phyloP scores from a whole-genome alignment of 2,797 vertebrate genomes.

The Podarcis lilfordi region DNA sequence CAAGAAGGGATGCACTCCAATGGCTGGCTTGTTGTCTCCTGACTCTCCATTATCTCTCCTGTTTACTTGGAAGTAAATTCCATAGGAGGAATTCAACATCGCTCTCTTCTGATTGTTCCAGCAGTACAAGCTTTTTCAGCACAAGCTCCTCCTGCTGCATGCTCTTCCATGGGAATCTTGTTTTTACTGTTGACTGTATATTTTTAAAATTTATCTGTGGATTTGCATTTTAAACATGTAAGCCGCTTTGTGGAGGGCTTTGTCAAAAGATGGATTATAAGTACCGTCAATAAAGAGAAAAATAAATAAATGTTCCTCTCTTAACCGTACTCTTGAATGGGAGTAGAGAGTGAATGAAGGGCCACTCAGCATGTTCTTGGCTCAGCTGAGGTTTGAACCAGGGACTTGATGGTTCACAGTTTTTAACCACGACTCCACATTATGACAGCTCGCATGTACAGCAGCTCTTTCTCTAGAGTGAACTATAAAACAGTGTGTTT shows the following conservation, averaged over 20 bases:
- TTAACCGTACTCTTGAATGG: background rate
- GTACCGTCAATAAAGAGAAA: background rate
- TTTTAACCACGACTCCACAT: background rate
- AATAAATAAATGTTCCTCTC: background rate
- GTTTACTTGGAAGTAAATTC: background rate
- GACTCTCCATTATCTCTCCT: too few relatives aligned
- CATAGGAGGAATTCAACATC: background rate
- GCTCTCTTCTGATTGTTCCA: too few relatives aligned
- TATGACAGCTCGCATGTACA: background rate
- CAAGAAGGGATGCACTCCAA: too few relatives aligned
- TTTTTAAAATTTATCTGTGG: too few relatives aligned
- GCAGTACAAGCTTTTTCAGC: too few relatives aligned
- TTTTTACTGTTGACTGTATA: background rate
- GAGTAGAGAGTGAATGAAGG: background rate
- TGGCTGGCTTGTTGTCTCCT: background rate
- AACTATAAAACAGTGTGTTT: background rate
- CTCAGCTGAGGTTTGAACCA: background rate
- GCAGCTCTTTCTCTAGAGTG: background rate
- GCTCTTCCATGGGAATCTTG: too few relatives aligned
- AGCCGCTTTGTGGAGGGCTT: too few relatives aligned
- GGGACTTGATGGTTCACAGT: background rate
- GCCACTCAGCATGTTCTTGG: too few relatives aligned
- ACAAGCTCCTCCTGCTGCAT: too few relatives aligned
- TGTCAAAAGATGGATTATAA: background rate
- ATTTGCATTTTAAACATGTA: too few relatives aligned